These are phyloP conservation scores for Hypotaenidia philippensis DNA, from an alignment of 2,797 vertebrate species.

Conservation along the genomic window DNA sequence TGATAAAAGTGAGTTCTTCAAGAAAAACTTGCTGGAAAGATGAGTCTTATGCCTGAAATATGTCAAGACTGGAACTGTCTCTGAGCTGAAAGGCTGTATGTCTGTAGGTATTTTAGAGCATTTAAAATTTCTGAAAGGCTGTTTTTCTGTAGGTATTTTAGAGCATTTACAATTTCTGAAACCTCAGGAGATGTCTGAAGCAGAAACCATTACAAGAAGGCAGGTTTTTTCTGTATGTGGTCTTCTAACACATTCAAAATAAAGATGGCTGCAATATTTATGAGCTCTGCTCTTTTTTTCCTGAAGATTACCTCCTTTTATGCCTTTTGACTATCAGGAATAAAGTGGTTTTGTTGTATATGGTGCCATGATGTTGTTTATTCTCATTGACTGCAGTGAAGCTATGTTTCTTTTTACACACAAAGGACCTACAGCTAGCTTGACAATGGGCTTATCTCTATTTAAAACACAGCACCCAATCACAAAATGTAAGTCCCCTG, in stretches of 20 bases:
- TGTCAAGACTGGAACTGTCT: neutral
- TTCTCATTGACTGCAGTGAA: neutral
- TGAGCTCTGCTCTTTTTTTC: neutral
- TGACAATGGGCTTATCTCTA: neutral
- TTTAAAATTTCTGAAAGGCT: neutral
- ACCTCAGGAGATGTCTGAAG: neutral
- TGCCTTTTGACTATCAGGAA: neutral
- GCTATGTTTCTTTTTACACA: neutral
- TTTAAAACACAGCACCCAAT: neutral
- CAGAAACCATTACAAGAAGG: neutral
- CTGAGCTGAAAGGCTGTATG: neutral
- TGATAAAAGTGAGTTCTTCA: neutral
- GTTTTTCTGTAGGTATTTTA: neutral
- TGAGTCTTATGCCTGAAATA: neutral
- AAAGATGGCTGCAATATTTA: neutral
- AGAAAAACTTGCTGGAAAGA: neutral
- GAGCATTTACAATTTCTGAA: neutral
- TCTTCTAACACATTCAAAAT: neutral
- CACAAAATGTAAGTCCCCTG: fast-evolving
- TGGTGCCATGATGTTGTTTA: neutral
- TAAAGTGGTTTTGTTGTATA: neutral
- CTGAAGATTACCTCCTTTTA: neutral
- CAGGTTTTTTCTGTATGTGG: neutral
- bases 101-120: neutral
- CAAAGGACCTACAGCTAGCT: neutral